These are phyloP conservation scores for Diachasma alloeum DNA, from an alignment of 1,140 invertebrate genomes.

Conservation along the genomic window DNA sequence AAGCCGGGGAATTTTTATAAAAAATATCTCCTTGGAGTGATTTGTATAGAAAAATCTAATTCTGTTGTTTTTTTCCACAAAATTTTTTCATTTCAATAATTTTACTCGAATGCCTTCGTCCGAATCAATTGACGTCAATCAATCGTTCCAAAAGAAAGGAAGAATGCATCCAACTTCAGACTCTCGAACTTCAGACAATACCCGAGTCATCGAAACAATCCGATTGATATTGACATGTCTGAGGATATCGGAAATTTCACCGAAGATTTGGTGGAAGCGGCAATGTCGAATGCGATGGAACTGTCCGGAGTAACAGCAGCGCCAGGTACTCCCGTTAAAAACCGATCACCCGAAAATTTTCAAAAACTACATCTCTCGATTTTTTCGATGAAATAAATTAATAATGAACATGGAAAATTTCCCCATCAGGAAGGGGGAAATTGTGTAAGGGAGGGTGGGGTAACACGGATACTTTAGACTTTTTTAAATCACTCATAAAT, in stretches of 20 bases:
- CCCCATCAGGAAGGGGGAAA: too few relatives aligned
- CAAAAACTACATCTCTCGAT: too few relatives aligned
- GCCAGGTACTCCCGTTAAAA: not conserved
- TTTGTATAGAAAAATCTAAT: too few relatives aligned
- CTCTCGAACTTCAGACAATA: not conserved
- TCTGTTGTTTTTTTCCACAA: too few relatives aligned
- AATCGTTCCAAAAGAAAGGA: not conserved
- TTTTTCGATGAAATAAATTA: too few relatives aligned
- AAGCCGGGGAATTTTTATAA: too few relatives aligned
- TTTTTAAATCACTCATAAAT: too few relatives aligned
- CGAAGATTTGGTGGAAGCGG: slow-evolving; percentile 40
- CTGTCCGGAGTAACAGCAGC: not conserved
- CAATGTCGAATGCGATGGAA: slow-evolving; percentile 17
- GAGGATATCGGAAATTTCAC: slow-evolving; percentile 36
- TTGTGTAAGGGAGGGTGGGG: too few relatives aligned
- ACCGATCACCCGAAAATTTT: not conserved
- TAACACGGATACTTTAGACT: too few relatives aligned
- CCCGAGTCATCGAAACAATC: not conserved
- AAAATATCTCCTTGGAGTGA: too few relatives aligned
- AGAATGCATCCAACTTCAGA: not conserved
- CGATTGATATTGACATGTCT: slow-evolving; percentile 13
- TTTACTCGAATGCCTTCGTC: not conserved
- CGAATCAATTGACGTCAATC: slow-evolving; percentile 19
- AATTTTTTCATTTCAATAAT: too few relatives aligned
- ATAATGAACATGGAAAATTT: too few relatives aligned